phyloP scores from a whole-genome alignment of 2,888 invertebrate genomes.

The Lycocerus yunnanus region DNA sequence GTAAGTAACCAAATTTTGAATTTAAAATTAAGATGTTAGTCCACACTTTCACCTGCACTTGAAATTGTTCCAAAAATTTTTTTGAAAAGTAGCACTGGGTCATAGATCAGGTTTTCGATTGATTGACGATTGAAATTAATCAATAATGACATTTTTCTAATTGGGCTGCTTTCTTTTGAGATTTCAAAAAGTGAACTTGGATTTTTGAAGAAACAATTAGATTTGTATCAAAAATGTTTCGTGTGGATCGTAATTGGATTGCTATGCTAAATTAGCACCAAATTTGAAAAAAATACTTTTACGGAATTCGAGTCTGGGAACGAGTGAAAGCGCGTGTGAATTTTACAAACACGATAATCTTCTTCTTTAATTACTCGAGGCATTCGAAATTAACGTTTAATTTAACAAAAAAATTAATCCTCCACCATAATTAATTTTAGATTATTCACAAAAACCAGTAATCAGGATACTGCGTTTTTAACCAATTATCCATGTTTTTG shows the following conservation, averaged over 20 bases:
- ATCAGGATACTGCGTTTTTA: background rate
- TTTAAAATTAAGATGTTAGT: background rate
- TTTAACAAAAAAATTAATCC: background rate
- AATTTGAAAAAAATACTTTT: background rate
- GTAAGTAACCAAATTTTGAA: background rate
- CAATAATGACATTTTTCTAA: background rate
- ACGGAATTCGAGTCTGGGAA: slow-evolving; percentile 12
- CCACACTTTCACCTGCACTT: background rate
- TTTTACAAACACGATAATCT: background rate
- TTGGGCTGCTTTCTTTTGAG: background rate
- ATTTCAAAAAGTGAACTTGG: background rate
- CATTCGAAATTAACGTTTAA: background rate
- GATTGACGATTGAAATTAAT: background rate
- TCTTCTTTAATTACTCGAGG: background rate
- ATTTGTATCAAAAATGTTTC: background rate
- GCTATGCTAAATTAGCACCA: background rate
- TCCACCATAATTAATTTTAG: background rate
- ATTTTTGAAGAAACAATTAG: background rate
- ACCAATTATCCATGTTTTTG: background rate
- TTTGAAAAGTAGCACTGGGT: background rate
- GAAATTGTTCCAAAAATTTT: background rate
- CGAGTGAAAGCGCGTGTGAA: slow-evolving; percentile 22
- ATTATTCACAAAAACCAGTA: background rate
- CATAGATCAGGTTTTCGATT: background rate
- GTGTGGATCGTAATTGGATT: background rate